Conservation (phyloP, 2,888 invertebrate genomes). For the Xanthorhoe designata region DNA sequence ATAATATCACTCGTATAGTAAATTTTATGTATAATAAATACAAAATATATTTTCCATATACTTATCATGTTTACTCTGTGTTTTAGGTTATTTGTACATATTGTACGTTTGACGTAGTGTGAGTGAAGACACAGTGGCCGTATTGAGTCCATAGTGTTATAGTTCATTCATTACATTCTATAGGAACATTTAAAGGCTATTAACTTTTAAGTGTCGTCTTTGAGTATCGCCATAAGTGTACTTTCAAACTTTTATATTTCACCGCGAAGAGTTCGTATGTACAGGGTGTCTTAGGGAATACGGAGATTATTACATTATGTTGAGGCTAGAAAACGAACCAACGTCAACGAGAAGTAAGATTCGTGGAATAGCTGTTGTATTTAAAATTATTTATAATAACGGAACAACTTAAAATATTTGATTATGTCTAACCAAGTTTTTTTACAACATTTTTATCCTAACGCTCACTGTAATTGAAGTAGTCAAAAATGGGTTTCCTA, state of each 20-base stretch:
- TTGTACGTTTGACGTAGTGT: constrained; percentile 42
- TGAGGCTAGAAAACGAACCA: constrained; percentile 6
- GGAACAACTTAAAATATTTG: no score
- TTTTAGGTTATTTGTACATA: constrained; percentile 49
- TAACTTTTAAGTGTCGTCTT: constrained; percentile 5
- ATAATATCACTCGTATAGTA: constrained; percentile 33
- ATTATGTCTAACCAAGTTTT: no score
- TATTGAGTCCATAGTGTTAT: constrained; percentile 14
- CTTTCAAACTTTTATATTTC: constrained; percentile 51
- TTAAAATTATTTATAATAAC: no score
- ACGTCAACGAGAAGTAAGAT: neutral
- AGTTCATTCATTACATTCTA: neutral
- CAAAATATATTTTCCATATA: constrained; percentile 40
- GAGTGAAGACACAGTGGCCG: constrained; percentile 25
- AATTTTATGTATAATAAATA: constrained; percentile 32
- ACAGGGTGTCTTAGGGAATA: constrained; percentile 13
- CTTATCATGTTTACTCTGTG: constrained; percentile 49
- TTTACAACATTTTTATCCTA: no score
- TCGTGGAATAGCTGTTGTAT: no score
- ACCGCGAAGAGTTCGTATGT: constrained; percentile 42
- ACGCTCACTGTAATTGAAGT: no score
- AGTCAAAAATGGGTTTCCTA: no score
- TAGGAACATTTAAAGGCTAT: neutral
- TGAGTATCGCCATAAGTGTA: constrained; percentile 37
- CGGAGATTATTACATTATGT: constrained; percentile 6